Conservation (phyloP, 1,140 invertebrate species). For the Mizuhopecten yessoensis region DNA sequence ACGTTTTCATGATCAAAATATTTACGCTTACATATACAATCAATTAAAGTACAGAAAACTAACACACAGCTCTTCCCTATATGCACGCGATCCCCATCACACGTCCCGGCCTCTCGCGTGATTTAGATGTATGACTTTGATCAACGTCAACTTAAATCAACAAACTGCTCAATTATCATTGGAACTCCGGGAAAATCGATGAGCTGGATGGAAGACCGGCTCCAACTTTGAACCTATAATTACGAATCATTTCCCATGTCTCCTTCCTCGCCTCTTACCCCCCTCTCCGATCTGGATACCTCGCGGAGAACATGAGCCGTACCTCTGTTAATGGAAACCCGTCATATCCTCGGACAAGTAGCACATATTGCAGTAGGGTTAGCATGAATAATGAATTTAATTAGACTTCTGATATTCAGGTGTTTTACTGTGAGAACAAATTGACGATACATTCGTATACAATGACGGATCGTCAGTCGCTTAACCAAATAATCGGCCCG, state of each 20-base stretch:
- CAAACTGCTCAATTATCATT: constrained; percentile 29
- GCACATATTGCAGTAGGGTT: not conserved
- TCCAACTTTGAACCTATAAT: constrained; percentile 34
- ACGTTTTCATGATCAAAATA: not conserved
- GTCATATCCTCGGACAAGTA: not conserved
- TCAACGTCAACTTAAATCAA: not conserved
- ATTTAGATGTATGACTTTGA: constrained; percentile 21
- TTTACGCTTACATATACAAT: not conserved
- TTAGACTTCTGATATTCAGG: not conserved
- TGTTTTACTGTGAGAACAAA: not conserved
- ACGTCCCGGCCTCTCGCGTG: not conserved
- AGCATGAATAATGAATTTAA: not conserved
- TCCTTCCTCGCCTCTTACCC: not conserved
- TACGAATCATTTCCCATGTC: constrained; percentile 18
- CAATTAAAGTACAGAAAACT: not conserved
- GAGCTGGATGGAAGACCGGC: constrained; percentile 4
- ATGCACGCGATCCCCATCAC: not conserved
- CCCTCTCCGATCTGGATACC: not conserved
- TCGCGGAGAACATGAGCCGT: not conserved
- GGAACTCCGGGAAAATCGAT: constrained; percentile 31
- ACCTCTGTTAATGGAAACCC: not conserved
- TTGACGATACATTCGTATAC: not conserved
- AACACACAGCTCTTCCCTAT: not conserved
- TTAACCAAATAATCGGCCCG: constrained; percentile 15
- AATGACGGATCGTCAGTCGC: not conserved